phyloP scores from a whole-genome alignment of 53 echinoderm and acorn worm species.

The Luidia sarsii region DNA sequence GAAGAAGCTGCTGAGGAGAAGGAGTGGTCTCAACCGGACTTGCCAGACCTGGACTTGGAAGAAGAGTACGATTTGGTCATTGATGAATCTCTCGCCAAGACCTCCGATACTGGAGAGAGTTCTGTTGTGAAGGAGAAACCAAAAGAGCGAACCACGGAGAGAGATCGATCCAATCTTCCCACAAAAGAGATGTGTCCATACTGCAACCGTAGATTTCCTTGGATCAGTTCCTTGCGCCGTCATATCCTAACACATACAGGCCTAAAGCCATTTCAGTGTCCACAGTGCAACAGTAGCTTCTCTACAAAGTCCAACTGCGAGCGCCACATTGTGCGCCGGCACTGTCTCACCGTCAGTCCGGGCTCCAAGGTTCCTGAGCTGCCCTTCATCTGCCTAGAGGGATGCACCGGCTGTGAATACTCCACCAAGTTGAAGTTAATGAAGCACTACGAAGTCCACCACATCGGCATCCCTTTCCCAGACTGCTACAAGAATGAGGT shows the following conservation, averaged over 20 bases:
- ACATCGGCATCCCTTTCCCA: constrained; percentile 69
- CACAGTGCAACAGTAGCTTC: constrained; percentile 92
- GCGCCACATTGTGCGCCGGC: constrained; percentile 92
- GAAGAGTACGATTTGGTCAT: constrained; percentile 53
- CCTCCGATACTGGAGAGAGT: constrained; percentile 6
- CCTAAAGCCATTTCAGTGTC: constrained; percentile 94
- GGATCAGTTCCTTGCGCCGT: constrained; percentile 95
- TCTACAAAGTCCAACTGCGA: constrained; percentile 99
- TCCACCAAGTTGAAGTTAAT: constrained; percentile 78
- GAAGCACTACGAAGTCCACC: constrained; percentile 82
- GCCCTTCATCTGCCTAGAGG: constrained; percentile 82
- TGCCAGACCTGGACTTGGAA: constrained; percentile 20
- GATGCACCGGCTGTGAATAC: constrained; percentile 71
- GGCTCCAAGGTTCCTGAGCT: constrained; percentile 63
- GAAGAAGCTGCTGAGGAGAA: constrained; percentile 22
- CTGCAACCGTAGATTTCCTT: constrained; percentile 91
- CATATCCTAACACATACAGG: constrained; percentile 98
- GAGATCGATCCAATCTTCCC: constrained; percentile 49
- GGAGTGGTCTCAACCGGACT: constrained; percentile 7
- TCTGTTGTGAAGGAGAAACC: constrained; percentile 2
- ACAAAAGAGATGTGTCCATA: constrained; percentile 92
- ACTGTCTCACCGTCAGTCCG: constrained; percentile 71
- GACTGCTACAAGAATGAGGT: constrained; percentile 66
- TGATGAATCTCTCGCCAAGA: constrained; percentile 43
- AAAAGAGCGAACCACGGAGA: constrained; percentile 34